Evolutionary conservation across 2,888 invertebrate species (phyloP).

Genomic region (Cataglyphis albicans): DNA sequence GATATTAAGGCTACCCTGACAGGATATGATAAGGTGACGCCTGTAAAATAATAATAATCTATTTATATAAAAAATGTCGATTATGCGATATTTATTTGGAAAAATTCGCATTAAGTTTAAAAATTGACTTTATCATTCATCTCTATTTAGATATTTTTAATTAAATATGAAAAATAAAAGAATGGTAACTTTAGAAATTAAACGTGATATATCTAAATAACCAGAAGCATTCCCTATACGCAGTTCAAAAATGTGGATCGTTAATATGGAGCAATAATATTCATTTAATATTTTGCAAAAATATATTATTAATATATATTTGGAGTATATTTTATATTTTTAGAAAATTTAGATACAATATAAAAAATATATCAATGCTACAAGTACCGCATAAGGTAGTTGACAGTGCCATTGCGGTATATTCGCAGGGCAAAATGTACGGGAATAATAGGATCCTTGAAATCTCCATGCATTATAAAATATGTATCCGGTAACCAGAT

Average conservation of each 20-base stretch:
- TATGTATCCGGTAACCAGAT: constrained; percentile 98
- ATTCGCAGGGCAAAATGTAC: constrained; percentile 97
- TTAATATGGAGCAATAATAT: background rate
- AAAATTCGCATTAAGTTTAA: background rate
- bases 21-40: constrained; percentile 96
- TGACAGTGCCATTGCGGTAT: constrained; percentile 96
- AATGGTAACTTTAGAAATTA: too few relatives aligned
- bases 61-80: background rate
- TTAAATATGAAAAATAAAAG: too few relatives aligned
- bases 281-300: background rate
- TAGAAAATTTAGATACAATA: background rate
- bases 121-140: too few relatives aligned
- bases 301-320: background rate
- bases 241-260: background rate
- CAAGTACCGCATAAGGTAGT: constrained; percentile 94
- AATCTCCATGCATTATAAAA: constrained; percentile 98
- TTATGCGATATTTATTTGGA: background rate
- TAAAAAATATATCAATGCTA: constrained; percentile 1
- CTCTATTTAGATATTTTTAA: too few relatives aligned
- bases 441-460: constrained; percentile 97
- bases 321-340: background rate
- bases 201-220: too few relatives aligned
- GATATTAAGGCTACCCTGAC: constrained; percentile 97
- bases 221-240: too few relatives aligned
- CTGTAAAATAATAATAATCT: constrained; percentile 85